Evolutionary conservation across 2,113 vertebrate species (phyloP), one percentile per base, ranked within the genome.

Genomic region (pig (Sus scrofa)): DNA sequence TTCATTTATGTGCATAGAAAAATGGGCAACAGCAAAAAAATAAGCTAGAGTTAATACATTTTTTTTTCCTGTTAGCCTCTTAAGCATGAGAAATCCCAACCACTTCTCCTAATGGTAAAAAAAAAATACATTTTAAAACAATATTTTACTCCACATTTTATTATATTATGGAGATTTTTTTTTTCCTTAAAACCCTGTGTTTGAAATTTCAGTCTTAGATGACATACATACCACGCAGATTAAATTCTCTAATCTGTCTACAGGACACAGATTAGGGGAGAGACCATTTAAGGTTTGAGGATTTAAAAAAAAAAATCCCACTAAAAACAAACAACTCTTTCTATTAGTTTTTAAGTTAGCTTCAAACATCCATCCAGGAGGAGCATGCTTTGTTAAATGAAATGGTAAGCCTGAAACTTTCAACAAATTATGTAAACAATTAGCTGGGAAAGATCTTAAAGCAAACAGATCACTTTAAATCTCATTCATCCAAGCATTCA

Each of bases 1-100:
- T 98, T 98, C 97, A 98, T 99, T 98, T 99, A 98, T 98, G 98
- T 98, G 97, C 98, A 98, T 97, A 97, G 96, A 97, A 98, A 97
- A 94, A 70, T 77, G 62, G 81, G 44, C 44, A 44, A 44, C 16
- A 74, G 3, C 26, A 86, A 87, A 95, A 95, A 70, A 95, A 89
- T 97, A 95, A 91, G 96, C 94, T 92, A 85, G 65, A 98, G 98
- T 99, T 99, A 98, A 99, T 98, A 93, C 70, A 6, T 30, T 99
- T 98, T 99, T 98, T 98, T 18, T n/a, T 98, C 99, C 98, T 99
- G 98, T 99, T 99, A 99, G 99, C 98, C 98, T 99, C 98, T 98
- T 97, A 98, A 98, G 98, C 98, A 97, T 98, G 83, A 97, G 92
- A 93, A 95, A 74, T 84, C 9, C 32, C 90, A 96, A 81, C 37